Conservation (phyloP, 2,888 invertebrate species). For the Xestia ashworthii region DNA sequence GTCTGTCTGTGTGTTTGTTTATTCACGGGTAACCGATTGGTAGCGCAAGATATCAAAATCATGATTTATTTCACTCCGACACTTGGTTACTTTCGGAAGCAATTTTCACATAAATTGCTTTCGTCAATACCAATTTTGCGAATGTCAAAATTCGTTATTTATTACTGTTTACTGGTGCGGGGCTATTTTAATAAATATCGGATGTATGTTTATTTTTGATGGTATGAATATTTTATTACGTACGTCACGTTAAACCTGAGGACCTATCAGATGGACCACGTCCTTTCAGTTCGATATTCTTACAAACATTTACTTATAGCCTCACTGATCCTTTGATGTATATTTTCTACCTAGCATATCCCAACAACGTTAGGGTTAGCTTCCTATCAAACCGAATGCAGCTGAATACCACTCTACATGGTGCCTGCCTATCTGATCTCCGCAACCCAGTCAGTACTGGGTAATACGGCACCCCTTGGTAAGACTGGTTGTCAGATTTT, state of each 20-base stretch:
- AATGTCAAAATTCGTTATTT: constrained; percentile 79
- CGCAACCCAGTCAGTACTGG: no score
- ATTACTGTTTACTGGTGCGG: constrained; percentile 75
- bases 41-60: constrained; percentile 63
- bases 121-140: constrained; percentile 81
- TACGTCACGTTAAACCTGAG: not conserved
- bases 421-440: no score
- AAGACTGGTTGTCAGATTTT: no score
- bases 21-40: constrained; percentile 54
- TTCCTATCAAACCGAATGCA: no score
- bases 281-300: not conserved
- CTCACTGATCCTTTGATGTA: not conserved
- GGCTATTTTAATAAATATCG: constrained; percentile 54
- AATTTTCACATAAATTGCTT: constrained; percentile 81
- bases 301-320: not conserved
- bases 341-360: no score
- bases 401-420: no score
- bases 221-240: constrained; percentile 26
- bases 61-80: constrained; percentile 75
- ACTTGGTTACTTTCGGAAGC: constrained; percentile 73
- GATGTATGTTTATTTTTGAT: constrained; percentile 33
- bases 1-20: constrained; percentile 55
- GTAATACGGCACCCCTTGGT: no score
- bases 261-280: not conserved
- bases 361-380: no score